A percentile compares a stretch with the other conserved stretches of the same genome.
These are phyloP conservation scores for Anguilla pacifica DNA, from an alignment of 2,797 vertebrate genomes.

Conservation along the genomic window DNA sequence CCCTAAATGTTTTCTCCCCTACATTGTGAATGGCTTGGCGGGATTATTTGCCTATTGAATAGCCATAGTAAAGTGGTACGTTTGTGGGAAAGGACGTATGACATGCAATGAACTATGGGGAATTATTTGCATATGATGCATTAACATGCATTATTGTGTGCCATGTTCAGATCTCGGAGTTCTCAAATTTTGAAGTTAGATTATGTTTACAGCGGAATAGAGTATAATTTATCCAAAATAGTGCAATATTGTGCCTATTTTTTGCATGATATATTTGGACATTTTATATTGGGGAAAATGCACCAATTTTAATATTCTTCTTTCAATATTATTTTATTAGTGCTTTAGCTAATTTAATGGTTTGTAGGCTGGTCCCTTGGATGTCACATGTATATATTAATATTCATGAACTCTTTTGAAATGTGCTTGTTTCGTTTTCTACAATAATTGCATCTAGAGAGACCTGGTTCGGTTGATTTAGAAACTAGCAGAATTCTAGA, in stretches of 20 bases:
- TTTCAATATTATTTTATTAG: neutral
- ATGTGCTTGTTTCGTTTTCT: neutral
- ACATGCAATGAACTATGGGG: neutral
- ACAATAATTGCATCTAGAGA: neutral
- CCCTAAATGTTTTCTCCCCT: slow-evolving; percentile 5
- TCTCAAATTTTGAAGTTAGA: neutral
- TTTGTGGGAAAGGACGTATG: neutral
- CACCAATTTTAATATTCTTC: neutral
- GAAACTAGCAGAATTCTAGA: neutral
- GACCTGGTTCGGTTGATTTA: neutral
- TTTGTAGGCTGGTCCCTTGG: neutral
- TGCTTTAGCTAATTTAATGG: neutral
- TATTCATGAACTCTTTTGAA: slow-evolving; percentile 8
- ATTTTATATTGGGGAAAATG: neutral
- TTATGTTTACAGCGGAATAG: neutral
- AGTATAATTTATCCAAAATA: neutral
- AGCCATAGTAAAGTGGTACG: neutral
- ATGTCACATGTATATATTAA: neutral
- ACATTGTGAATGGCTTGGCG: neutral
- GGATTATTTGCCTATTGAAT: slow-evolving; percentile 9
- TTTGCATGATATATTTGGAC: neutral
- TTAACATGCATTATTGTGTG: neutral
- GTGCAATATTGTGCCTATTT: neutral
- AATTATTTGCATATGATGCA: neutral
- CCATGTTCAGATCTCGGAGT: neutral